phyloP scores from a whole-genome alignment of 2,888 invertebrate species.

The Diarsia mendica region DNA sequence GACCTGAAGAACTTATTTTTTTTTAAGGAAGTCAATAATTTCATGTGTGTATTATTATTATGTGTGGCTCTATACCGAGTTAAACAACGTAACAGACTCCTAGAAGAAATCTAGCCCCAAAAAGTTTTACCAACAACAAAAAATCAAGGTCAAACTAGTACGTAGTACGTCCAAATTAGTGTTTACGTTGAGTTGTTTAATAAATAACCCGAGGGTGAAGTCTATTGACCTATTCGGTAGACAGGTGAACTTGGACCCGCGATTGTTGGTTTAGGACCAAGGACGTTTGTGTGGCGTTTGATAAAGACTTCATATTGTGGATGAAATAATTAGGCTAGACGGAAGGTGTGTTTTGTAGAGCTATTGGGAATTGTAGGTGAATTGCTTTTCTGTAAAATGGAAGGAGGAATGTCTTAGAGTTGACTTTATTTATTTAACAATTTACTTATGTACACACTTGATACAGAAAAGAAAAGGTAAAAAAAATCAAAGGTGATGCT shows the following conservation, averaged over 20 bases:
- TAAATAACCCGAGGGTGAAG: constrained; percentile 17
- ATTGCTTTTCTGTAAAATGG: background rate
- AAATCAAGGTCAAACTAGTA: background rate
- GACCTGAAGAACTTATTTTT: too few species aligned
- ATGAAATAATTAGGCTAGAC: constrained; percentile 20
- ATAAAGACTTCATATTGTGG: constrained; percentile 41
- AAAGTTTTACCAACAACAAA: constrained; percentile 7
- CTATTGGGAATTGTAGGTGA: background rate
- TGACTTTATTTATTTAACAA: background rate
- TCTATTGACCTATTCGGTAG: constrained; percentile 17
- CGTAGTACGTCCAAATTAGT: background rate
- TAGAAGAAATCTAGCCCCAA: background rate
- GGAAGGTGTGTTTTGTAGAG: background rate
- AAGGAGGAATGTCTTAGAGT: background rate
- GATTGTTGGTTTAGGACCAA: constrained; percentile 45
- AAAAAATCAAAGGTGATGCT: too few species aligned
- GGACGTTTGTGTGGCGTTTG: constrained; percentile 8
- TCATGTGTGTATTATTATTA: too few species aligned
- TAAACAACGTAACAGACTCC: background rate
- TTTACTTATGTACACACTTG: too few species aligned
- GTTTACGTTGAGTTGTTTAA: constrained; percentile 23
- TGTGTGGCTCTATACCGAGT: too few species aligned
- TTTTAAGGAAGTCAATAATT: too few species aligned
- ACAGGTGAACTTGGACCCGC: constrained; percentile 43
- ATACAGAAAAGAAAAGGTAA: too few species aligned